Evolutionary conservation across 2,113 vertebrate genomes (phyloP), one percentile per base, ranked within the genome.

Genomic region (Colaptes auratus): DNA sequence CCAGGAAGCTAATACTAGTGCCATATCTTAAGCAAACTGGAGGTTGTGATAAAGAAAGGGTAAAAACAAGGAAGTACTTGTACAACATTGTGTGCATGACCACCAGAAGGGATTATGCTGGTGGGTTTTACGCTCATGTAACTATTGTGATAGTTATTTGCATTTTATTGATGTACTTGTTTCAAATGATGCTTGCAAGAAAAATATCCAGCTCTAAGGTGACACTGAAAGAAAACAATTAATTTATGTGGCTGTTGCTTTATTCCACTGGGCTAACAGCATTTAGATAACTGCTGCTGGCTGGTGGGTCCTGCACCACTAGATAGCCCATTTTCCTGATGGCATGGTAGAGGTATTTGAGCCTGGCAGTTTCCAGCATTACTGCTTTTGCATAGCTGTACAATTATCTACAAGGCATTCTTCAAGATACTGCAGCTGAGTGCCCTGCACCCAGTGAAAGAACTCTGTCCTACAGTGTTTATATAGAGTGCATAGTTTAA

Each of bases 401-500:
- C 10, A 48, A 91, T 60, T 69, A 46, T 60, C 42, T 35, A 20
- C 58, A 70, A 77, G 48, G 35, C 3, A 3, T 69, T 87, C 39
- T 67, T 58, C 1, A 5, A 91, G 44, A 75, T 28, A 61, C 65
- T 58, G 48, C 39, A 91, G 72, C 58, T 88, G 8, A 65, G 24
- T 58, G 48, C 82, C 56, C 82, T 11, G 0, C 85, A 90, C 14
- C 2, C 53, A 72, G n/a, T 12, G 50, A 48, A 78, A 86, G 64
- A 74, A 88, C 65, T 44, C 39, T 27, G 55, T 33, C 48, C 55
- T 39, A 83, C 84, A 85, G 86, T 17, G 0, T 66, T 94, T 66
- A 81, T 66, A 81, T 23, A 83, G 48, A 75, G 35, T 19, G 58
- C 12, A 83, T 60, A 93, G 35, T 81, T 95, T 91, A 93, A 88